A percentile compares a stretch with the other conserved stretches of the same genome.
Conservation (phyloP, 2,888 invertebrate genomes). For the Pterostichus madidus region DNA sequence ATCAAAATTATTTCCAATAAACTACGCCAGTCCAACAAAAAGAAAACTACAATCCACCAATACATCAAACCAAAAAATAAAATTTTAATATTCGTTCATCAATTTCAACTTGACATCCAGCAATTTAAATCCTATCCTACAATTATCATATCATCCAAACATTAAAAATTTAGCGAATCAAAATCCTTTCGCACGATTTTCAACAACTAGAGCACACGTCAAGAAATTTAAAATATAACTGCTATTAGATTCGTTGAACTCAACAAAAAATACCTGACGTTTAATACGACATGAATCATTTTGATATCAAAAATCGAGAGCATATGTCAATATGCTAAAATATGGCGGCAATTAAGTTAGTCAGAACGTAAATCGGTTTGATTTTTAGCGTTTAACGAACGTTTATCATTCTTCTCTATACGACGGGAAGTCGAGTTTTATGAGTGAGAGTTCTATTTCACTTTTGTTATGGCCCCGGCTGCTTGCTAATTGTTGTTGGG, state of each 20-base stretch:
- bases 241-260: constrained; percentile 14
- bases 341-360: constrained; percentile 23
- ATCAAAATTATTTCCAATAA: constrained; percentile 44
- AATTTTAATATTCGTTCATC: constrained; percentile 25
- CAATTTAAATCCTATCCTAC: background rate
- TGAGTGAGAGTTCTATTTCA: constrained; percentile 28
- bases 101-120: constrained; percentile 17
- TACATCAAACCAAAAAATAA: background rate
- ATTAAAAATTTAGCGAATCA: constrained; percentile 17
- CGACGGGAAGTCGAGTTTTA: constrained; percentile 26
- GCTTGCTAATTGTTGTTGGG: too few relatives aligned
- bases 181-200: constrained; percentile 39
- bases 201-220: constrained; percentile 33
- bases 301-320: constrained; percentile 19
- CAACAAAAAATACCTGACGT: background rate
- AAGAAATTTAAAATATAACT: constrained; percentile 6
- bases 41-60: constrained; percentile 13
- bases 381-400: background rate
- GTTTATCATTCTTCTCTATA: background rate
- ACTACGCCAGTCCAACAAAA: constrained; percentile 19
- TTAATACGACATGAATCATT: constrained; percentile 16
- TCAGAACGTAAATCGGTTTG: constrained; percentile 34
- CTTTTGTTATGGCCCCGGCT: background rate
- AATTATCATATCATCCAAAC: constrained; percentile 33
- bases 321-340: constrained; percentile 25